Evolutionary conservation across 2,797 vertebrate genomes (phyloP), one percentile per base, ranked within the genome.

Genomic region (Hippoglossus hippoglossus): DNA sequence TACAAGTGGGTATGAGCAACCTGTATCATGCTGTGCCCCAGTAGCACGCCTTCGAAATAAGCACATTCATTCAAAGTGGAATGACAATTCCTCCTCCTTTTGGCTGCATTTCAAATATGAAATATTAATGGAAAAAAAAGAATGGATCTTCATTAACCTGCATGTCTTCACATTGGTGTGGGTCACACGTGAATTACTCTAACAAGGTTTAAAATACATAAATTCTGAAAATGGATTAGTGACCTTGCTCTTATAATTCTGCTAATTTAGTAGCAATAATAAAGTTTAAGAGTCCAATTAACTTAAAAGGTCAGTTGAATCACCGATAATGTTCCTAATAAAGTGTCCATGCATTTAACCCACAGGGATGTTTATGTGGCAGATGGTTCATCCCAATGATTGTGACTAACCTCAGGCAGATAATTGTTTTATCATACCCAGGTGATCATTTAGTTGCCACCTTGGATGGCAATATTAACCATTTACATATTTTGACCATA

Each of bases 191-290:
- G 66, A 61, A 54, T 82, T 51, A 67, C 13, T 21, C 39, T 28
- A 58, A 80, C 46, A 56, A 31, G 61, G 54, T 63, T 71, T 63
- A 39, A 67, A 83, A 63, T 26, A 67, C 62, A 58, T 51, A 67
- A 73, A 71, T 83, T 51, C 25, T 55, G 24, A 7, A 26, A 31
- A 49, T 63, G 78, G 52, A 73, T 83, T 75, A 81, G 79, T 82
- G 53, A 80, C 75, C 75, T 50, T 56, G 39, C 56, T 67, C 65
- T 73, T 16, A 26, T 78, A 84, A 88, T 69, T 77, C 65, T 73
- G 62, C 50, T 73, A 67, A 79, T 89, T 87, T 74, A 73, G 63
- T 55, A 50, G 77, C 58, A 78, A 85, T 86, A 79, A 82, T 87
- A 75, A 85, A 84, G 64, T 71, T 75, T 78, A 58, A 71, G 55